Base-by-base conservation (phyloP, 1,140 invertebrate genomes). In the Philopotamus ludificatus region DNA sequence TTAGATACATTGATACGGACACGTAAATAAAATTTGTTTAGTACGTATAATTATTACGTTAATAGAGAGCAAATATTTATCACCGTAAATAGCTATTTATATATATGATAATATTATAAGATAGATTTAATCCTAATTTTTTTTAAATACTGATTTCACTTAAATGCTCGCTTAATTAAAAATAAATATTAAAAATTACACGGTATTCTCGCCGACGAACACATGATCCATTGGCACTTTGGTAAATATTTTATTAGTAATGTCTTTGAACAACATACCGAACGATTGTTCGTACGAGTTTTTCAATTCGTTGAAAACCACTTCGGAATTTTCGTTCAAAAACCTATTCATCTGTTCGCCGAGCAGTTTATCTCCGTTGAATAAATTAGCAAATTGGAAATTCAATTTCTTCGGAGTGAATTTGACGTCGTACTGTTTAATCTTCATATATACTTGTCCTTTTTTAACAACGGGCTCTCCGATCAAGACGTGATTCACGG, bases 321-420 rank as follows among this genome's bases (percentile, higher is more conserved):
- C 73, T 16, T 86, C 82, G 51, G 85, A 84, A 70, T 89, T 88
- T 12, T 86, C 82, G 66, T 88, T 87, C 0, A 89, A 73, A 72
- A 89, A 87, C 10, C 76, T 69, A 70, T 82, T 83, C 82, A 82
- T 82, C 28, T 79, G 76, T 10, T 82, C 78, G 59, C 85, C 83
- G 1, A 87, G 74, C 16, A 76, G 65, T 51, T 79, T 78, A 72
- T 87, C 83, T 0, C 85, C 85, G 59, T 82, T 77, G 71, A 87
- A 86, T 1, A 87, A 76, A 73, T 87, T 86, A 21, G 83, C 80
- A 65, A 88, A 86, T 15, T 83, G 68, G 57, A 87, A 71, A 3
- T 74, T 70, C 7, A 86, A 82, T 47, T 77, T 77, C 61, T 80
- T 74, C 0, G 85, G 84, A 0, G 76, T 74, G 57, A 87, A 83